Evolutionary conservation across 2,797 vertebrate genomes (phyloP), one percentile per base, ranked within the genome.

Genomic region (Peromyscus aztecus): DNA sequence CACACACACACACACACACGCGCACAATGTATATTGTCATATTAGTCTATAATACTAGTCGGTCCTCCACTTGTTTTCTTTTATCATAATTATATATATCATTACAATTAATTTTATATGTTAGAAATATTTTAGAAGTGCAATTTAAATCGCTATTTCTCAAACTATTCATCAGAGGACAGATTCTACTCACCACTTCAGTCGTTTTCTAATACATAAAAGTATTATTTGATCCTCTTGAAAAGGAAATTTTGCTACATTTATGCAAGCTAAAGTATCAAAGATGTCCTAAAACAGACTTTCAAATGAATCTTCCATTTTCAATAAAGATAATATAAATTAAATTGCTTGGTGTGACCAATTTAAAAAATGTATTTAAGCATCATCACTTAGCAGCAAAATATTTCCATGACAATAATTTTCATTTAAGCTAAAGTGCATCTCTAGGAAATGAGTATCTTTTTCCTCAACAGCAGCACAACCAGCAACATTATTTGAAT

Each of bases 231-330:
- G 59, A 90, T 90, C 85, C n/a, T 76, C 76, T 97, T 83, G 34
- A 67, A 93, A 95, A 93, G 85, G 31, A 87, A 57, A 55, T 87
- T 87, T 87, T 67, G 61, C 34, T 92, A 85, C 87, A 92, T 75
- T 96, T 94, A 90, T 94, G 78, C n/a, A 92, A 97, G 52, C 34
- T 92, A 84, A 92, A 90, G 63, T 93, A 93, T 84, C 96, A 94
- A 84, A 52, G 73, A 27, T 86, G 49, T 88, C 21, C 49, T 94
- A 95, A 94, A 93, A 90, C 95, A 40, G 37, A 69, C 73, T 97
- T 95, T 91, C 77, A 90, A 85, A 93, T 97, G 89, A 88, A 23
- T 92, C 78, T 27, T 67, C 27, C 59, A 80, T 85, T 97, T 96
- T 29, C 49, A 57, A 52, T 71, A 46, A 73, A 63, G 69, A 91